phyloP scores from a whole-genome alignment of 2,113 vertebrate genomes.

The Vulpes lagopus region DNA sequence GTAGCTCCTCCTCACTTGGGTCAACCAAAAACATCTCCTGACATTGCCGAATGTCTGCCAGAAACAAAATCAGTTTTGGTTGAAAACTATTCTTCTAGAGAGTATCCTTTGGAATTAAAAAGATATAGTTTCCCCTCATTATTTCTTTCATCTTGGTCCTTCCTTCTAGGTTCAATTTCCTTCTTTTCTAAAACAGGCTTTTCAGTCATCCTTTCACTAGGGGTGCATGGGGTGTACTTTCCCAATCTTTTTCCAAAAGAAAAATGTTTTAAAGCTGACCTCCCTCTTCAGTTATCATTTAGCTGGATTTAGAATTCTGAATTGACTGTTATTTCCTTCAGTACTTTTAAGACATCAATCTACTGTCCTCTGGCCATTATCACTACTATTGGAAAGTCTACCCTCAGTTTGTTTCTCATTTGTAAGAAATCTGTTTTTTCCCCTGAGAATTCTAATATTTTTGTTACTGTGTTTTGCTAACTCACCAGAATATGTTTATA shows the following conservation, averaged over 20 bases:
- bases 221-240: background rate
- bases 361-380: background rate
- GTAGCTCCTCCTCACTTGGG: background rate
- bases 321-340: background rate
- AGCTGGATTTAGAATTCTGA: background rate
- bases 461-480: constrained; percentile 5
- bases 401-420: background rate
- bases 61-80: background rate
- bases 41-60: background rate
- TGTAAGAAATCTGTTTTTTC: background rate
- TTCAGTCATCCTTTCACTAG: background rate
- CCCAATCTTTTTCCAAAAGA: background rate
- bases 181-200: background rate
- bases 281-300: background rate
- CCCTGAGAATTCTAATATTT: background rate
- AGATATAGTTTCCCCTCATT: background rate
- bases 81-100: background rate
- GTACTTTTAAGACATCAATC: background rate
- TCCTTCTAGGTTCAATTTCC: background rate
- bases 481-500: background rate
- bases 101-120: background rate
- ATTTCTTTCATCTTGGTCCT: background rate
- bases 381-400: background rate
- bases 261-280: background rate
- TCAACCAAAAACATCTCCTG: background rate